Conservation (phyloP, 1,140 invertebrate species). For the Leptinotarsa defecta region DNA sequence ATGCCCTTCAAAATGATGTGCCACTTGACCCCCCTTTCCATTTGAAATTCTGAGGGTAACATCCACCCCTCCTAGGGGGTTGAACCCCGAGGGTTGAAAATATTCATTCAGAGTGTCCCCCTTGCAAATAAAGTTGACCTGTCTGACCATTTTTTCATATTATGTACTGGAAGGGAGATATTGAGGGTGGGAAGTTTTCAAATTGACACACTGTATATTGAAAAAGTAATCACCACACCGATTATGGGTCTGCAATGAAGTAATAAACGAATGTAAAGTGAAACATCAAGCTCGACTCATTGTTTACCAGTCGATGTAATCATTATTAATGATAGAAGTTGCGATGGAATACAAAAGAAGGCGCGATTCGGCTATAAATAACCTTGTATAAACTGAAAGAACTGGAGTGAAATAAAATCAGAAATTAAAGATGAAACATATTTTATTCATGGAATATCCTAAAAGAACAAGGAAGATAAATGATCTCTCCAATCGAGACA, state of each 20-base stretch:
- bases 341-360: background rate
- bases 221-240: background rate
- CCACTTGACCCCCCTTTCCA: too few species aligned
- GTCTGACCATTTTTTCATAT: too few species aligned
- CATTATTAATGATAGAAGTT: conserved; percentile 15
- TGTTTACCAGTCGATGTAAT: background rate
- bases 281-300: conserved; percentile 10
- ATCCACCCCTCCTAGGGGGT: too few species aligned
- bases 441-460: conserved; percentile 47
- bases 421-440: conserved; percentile 42
- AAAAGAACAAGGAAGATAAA: conserved; percentile 28
- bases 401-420: conserved; percentile 1
- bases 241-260: background rate
- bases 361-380: conserved; percentile 3
- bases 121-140: too few species aligned
- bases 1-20: too few species aligned
- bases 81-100: too few species aligned
- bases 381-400: background rate
- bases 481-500: conserved; percentile 43
- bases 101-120: too few species aligned
- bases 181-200: too few species aligned
- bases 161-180: too few species aligned
- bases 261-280: conserved; percentile 18
- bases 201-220: too few species aligned
- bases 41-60: too few species aligned